These are phyloP conservation scores for Pollenia amentaria DNA, from an alignment of 2,888 invertebrate species.

Conservation along the genomic window DNA sequence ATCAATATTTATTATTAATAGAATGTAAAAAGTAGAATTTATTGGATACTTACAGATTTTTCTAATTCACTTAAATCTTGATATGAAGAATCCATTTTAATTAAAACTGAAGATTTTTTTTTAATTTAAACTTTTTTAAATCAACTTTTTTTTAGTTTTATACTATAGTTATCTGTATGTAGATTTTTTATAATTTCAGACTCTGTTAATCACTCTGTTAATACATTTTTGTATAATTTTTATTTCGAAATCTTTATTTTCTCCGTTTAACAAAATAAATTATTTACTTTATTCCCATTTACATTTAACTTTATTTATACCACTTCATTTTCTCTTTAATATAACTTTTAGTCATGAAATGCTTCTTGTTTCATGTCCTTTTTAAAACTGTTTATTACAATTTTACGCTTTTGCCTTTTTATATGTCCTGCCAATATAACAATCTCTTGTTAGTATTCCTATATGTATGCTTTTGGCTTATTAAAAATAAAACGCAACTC, in stretches of 20 bases:
- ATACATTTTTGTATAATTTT: not conserved
- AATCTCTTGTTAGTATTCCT: slow-evolving; percentile 40
- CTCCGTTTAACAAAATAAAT: not conserved
- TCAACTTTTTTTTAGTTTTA: not conserved
- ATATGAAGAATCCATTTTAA: slow-evolving; percentile 77
- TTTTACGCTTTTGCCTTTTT: slow-evolving; percentile 49
- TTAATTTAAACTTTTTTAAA: not conserved
- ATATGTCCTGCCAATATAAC: slow-evolving; percentile 23
- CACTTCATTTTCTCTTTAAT: not conserved
- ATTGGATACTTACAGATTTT: slow-evolving; percentile 79
- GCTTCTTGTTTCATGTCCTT: slow-evolving; percentile 44
- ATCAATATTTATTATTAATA: slow-evolving; percentile 29
- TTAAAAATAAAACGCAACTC: slow-evolving; percentile 40
- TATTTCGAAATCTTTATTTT: not conserved
- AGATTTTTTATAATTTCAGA: not conserved
- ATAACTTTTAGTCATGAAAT: not conserved
- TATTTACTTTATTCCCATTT: not conserved
- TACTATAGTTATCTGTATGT: not conserved
- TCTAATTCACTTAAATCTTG: slow-evolving; percentile 81
- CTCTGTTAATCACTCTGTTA: not conserved
- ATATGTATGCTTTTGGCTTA: not conserved
- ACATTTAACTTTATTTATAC: slow-evolving; percentile 29
- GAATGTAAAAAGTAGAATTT: not conserved
- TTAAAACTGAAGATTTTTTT: slow-evolving; percentile 11
- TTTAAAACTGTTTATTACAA: slow-evolving; percentile 60